Base-by-base conservation (phyloP, 2,888 invertebrate species). In the Lydus trimaculatus region DNA sequence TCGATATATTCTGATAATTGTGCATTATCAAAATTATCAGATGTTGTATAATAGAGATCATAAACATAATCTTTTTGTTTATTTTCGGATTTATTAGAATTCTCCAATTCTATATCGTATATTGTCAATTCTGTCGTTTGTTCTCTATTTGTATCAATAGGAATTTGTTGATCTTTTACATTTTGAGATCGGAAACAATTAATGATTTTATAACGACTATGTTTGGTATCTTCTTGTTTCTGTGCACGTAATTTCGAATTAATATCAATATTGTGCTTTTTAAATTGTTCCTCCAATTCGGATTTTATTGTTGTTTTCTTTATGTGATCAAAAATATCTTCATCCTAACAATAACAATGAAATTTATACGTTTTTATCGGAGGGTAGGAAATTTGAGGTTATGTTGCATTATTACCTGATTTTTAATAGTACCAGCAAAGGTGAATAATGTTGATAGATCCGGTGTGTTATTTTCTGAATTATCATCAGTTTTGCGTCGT, bases 341-440 rank as follows among this genome's bases (percentile, higher is more conserved):
- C 86, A 71, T 87, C 86, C 88, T 88, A n/a, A n/a, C n/a, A n/a
- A n/a, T n/a, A n/a, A n/a, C n/a, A n/a, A n/a, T n/a, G n/a, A n/a
- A n/a, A n/a, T n/a, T n/a, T n/a, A n/a, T n/a, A n/a, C n/a, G n/a
- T n/a, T n/a, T n/a, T n/a, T 33, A 33, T 33, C 1, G 9, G 1
- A 33, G 52, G 59, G 33, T 66, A 13, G 52, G 69, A 52, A 48
- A 58, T 28, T 20, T 59, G 20, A 71, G 65, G 62, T 70, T 72
- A 67, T 25, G 61, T 52, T 67, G 31, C 1, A 25, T 58, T 68
- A 69, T 79, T 86, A 92, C 93, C 87, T 90, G 89, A 79, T 88
- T 88, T 66, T 89, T 86, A n/a, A 92, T 87, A 25, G 93, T 94
- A 68, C 91, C 92, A 58, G 91, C 90, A 78, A 93, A 92, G 78